These are phyloP conservation scores for Teleopsis dalmanni DNA, from an alignment of 1,140 invertebrate genomes.

Conservation along the genomic window DNA sequence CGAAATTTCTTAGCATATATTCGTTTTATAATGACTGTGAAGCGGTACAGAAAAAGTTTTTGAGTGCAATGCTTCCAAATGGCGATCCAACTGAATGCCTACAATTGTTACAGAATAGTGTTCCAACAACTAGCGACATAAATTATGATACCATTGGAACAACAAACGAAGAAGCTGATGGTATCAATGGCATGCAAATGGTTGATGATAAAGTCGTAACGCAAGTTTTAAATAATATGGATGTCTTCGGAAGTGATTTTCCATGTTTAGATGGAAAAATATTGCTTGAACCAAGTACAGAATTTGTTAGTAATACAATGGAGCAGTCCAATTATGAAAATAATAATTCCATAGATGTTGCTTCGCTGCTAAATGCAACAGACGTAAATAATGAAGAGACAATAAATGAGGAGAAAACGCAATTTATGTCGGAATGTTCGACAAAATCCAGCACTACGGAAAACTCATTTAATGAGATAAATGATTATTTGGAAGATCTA, in stretches of 20 bases:
- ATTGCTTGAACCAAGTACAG: not conserved
- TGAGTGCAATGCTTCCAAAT: not conserved
- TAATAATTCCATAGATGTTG: not conserved
- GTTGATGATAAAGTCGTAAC: not conserved
- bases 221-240: too few relatives aligned
- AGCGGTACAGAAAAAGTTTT: slow-evolving; percentile 28
- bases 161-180: not conserved
- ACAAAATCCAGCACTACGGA: not conserved
- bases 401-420: too few relatives aligned
- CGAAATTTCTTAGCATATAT: slow-evolving; percentile 33
- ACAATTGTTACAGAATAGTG: not conserved
- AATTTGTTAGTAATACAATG: not conserved
- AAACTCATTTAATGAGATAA: not conserved
- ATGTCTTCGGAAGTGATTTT: too few relatives aligned
- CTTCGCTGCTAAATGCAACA: not conserved
- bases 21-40: slow-evolving; percentile 31
- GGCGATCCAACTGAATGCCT: not conserved
- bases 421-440: too few relatives aligned
- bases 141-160: not conserved
- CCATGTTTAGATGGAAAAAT: not conserved
- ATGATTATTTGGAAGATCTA: slow-evolving; percentile 1
- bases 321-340: not conserved
- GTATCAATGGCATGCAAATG: slow-evolving; percentile 1
- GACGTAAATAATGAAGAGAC: not conserved
- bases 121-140: not conserved